Evolutionary conservation across 2,113 vertebrate species (phyloP).

Genomic region (Zeus faber): DNA sequence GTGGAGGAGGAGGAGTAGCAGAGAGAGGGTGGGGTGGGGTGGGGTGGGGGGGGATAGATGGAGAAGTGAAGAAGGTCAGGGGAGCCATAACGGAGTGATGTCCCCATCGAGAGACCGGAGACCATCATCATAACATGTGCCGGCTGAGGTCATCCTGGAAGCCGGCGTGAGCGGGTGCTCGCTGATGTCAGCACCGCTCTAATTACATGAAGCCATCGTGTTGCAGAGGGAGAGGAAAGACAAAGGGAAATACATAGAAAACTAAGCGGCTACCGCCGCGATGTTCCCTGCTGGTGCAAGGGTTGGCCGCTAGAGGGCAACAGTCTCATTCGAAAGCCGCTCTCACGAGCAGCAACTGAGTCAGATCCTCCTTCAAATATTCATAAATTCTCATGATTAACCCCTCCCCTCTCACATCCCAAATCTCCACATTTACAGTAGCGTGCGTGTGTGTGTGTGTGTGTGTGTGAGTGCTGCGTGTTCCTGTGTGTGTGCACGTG

Average conservation of each 20-base stretch:
- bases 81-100: too few relatives aligned
- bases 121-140: conserved; percentile 8
- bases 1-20: too few relatives aligned
- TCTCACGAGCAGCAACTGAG: too few relatives aligned
- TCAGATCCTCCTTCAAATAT: too few relatives aligned
- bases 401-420: too few relatives aligned
- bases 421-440: background rate
- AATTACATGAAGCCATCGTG: conserved; percentile 14
- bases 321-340: conserved; percentile 47
- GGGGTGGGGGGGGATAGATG: too few relatives aligned
- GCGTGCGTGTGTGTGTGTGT: background rate
- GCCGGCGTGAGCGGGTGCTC: conserved; percentile 24
- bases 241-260: conserved; percentile 3
- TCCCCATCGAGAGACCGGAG: too few relatives aligned
- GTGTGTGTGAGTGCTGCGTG: background rate
- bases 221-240: background rate
- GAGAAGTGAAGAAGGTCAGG: too few relatives aligned
- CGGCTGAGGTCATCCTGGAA: conserved; percentile 21
- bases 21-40: too few relatives aligned
- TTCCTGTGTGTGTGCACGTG: background rate
- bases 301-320: conserved; percentile 56
- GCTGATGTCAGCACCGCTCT: conserved; percentile 24
- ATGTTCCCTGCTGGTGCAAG: background rate
- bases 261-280: too few relatives aligned
- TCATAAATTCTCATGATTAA: too few relatives aligned